Evolutionary conservation across 1,140 invertebrate species (phyloP), one percentile per base, ranked within the genome.

Genomic region (Eriosoma lanigerum): DNA sequence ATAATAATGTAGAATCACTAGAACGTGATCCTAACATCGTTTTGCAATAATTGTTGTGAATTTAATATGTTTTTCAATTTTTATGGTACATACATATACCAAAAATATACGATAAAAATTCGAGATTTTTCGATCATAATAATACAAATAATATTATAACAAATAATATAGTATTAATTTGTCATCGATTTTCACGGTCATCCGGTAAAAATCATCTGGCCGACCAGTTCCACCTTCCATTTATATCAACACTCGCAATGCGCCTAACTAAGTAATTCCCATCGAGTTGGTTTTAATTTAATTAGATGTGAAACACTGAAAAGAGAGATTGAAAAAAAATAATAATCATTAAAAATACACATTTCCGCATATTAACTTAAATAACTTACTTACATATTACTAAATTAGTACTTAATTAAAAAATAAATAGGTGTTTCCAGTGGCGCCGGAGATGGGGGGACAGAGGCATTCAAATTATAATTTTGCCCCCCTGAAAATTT

Each of bases 201-300:
- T 46, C 64, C 12, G 24, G 32, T 19, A 46, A 64, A 62, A n/a
- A 64, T 64, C 60, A 3, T 13, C 26, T 62, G 58, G 17, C 15
- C 58, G 29, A 62, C 58, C 58, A 24, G 58, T 62, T 62, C 58
- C 58, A 29, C 56, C 56, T 60, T 29, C 13, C 32, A 19, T 21
- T 9, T 44, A 66, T 21, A n/a, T n/a, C n/a, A n/a, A n/a, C n/a
- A n/a, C n/a, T n/a, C n/a, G n/a, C n/a, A n/a, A n/a, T n/a, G 32
- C 32, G 19, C 62, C 10, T 66, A 66, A 5, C 62, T 66, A 66
- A 44, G 32, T 44, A 66, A 66, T 66, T 66, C 58, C 5, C 12
- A n/a, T 66, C 17, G 62, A 66, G n/a, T 66, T 44, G 62, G n/a
- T 66, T 66, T 44, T 29, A 19, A 66, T 66, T 66, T 44, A 66